Base-by-base conservation (phyloP, 2,797 vertebrate genomes). In the Poeciliopsis gracilis region DNA sequence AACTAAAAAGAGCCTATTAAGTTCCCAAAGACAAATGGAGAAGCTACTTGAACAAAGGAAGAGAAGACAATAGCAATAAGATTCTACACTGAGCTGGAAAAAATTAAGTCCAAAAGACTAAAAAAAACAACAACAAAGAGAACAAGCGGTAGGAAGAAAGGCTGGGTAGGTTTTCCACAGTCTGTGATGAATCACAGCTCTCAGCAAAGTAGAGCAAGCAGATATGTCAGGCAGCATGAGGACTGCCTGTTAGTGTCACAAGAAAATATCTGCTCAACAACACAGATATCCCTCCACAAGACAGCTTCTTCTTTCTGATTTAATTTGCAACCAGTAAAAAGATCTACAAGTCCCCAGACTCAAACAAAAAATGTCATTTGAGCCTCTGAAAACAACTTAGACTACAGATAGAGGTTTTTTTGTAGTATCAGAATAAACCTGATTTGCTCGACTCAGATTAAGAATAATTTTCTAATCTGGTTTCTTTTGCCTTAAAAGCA, bases 121-220 rank as follows among this genome's bases (percentile, higher is more conserved):
- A n/a, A 70, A 28, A n/a, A 10, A 38, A 36, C 72, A 36, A 13
- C 12, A 33, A 12, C 59, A 78, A 76, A 83, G 72, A 89, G 77
- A 81, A 76, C 75, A 55, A 78, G 87, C 76, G 86, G 79, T 72
- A 77, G 83, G 76, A 89, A 87, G 86, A 89, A 87, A 83, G 77
- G 79, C 79, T 89, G 83, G 87, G 84, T 74, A 89, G 93, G 88
- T 89, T 89, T 88, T 92, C 88, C 76, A 90, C 81, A 86, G 90
- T 87, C 86, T 46, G 77, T 73, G 87, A 93, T 95, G 93, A 95
- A 94, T 95, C 95, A 95, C 84, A 83, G 89, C 90, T 93, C 92
- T 87, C 79, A 82, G 88, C 73, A 90, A 95, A 93, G 86, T 88
- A 84, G 91, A 94, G 85, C 90, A 89, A 94, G 92, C 90, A 92